Conservation (phyloP, 2,888 invertebrate genomes). For the Phymatocera aterrima region DNA sequence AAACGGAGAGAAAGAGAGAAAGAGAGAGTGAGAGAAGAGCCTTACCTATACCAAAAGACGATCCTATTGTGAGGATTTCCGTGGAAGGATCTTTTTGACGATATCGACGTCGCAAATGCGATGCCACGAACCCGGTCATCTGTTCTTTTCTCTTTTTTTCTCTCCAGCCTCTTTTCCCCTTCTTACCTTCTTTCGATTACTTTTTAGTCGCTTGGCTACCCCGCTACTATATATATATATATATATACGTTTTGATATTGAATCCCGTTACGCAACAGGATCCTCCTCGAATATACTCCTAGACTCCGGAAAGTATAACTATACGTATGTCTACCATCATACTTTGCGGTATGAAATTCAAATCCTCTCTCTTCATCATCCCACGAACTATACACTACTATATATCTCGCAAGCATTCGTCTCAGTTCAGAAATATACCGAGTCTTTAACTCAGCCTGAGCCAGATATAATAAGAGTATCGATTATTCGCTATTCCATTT, state of each 20-base stretch:
- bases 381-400: background rate
- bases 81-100: conserved; percentile 35
- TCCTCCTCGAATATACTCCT: background rate
- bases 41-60: conserved; percentile 13
- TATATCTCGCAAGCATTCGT: background rate
- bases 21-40: background rate
- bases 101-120: conserved; percentile 42
- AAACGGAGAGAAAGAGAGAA: background rate
- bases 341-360: background rate
- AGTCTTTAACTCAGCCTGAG: background rate
- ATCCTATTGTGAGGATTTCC: conserved; percentile 42
- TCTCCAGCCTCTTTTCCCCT: conserved; percentile 10
- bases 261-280: conserved; percentile 21
- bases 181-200: conserved; percentile 28
- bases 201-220: conserved; percentile 33
- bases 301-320: background rate
- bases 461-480: conserved; percentile 21
- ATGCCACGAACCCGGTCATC: conserved; percentile 38
- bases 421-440: background rate
- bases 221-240: conserved; percentile 29
- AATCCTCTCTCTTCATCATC: background rate
- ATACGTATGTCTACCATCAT: background rate
- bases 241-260: conserved; percentile 28
- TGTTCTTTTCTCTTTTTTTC: conserved; percentile 1
- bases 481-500: background rate